These are phyloP conservation scores for Campodea augens DNA, from an alignment of 1,140 invertebrate genomes.

Conservation along the genomic window DNA sequence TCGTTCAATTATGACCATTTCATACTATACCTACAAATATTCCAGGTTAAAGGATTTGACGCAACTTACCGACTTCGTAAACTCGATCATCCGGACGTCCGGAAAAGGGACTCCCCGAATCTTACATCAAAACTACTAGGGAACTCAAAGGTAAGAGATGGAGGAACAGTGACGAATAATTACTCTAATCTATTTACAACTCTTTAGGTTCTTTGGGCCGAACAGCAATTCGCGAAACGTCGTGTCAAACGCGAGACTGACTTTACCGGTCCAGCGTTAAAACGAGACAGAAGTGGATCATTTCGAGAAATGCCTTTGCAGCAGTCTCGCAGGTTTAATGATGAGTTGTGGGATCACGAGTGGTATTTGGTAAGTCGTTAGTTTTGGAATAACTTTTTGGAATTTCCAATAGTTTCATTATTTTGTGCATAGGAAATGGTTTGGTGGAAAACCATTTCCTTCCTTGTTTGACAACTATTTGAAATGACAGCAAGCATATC, in stretches of 20 bases:
- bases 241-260: conserved; percentile 44
- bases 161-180: no score
- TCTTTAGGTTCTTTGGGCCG: conserved; percentile 42
- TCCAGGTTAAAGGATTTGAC: conserved; percentile 32
- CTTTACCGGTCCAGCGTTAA: conserved; percentile 20
- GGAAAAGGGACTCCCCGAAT: conserved; percentile 14
- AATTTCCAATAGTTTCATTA: no score
- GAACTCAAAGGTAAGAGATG: conserved; percentile 15
- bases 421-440: no score
- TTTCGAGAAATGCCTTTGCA: conserved; percentile 3
- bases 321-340: conserved; percentile 39
- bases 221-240: conserved; percentile 38
- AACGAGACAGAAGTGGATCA: neutral
- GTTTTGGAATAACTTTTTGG: no score
- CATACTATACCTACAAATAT: no score
- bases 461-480: no score
- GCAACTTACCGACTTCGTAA: conserved; percentile 34
- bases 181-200: neutral
- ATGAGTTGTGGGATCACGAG: conserved; percentile 66
- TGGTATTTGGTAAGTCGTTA: conserved; percentile 84
- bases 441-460: no score
- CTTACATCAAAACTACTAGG: conserved; percentile 15
- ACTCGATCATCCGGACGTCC: conserved; percentile 19
- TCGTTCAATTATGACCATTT: no score
- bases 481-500: no score